phyloP scores from a whole-genome alignment of 1,140 invertebrate genomes.

The Drosophila pallidifrons region DNA sequence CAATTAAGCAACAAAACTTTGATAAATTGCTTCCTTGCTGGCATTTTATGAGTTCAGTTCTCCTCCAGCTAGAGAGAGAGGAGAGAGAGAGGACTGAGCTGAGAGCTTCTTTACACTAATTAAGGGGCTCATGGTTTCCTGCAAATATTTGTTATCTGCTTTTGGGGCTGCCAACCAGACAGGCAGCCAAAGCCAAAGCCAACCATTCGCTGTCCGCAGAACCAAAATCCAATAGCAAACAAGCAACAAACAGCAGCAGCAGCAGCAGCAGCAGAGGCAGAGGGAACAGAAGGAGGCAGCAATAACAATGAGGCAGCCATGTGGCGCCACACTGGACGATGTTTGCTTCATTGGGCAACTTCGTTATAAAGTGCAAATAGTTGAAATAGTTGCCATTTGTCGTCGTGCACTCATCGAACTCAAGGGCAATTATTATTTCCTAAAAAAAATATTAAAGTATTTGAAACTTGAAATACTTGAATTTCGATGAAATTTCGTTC shows the following conservation, averaged over 20 bases:
- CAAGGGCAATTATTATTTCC: slow-evolving; percentile 1
- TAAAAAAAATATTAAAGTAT: neutral
- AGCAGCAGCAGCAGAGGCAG: neutral
- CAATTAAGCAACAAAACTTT: slow-evolving; percentile 84
- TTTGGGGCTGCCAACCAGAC: slow-evolving; percentile 42
- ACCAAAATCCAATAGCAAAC: slow-evolving; percentile 54
- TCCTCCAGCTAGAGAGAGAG: too few relatives aligned
- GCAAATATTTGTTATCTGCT: slow-evolving; percentile 83
- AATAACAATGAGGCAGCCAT: slow-evolving; percentile 71
- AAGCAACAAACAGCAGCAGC: slow-evolving; percentile 21
- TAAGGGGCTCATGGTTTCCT: slow-evolving; percentile 83
- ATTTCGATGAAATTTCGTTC: neutral
- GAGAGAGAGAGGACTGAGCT: neutral
- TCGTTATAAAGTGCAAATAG: slow-evolving; percentile 74
- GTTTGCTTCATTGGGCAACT: slow-evolving; percentile 71
- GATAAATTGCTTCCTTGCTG: slow-evolving; percentile 83
- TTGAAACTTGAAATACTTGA: neutral
- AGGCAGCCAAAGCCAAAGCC: slow-evolving; percentile 25
- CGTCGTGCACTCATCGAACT: slow-evolving; percentile 33
- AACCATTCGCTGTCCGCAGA: slow-evolving; percentile 12
- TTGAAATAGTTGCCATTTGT: slow-evolving; percentile 73
- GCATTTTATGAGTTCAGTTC: slow-evolving; percentile 68
- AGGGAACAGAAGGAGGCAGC: slow-evolving; percentile 15
- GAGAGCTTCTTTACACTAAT: slow-evolving; percentile 79
- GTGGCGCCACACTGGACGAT: slow-evolving; percentile 73